Percentiles rank a stretch among this genome's conserved stretches.
phyloP scores from a whole-genome alignment of 2,888 invertebrate genomes.

The Erebia ligea region DNA sequence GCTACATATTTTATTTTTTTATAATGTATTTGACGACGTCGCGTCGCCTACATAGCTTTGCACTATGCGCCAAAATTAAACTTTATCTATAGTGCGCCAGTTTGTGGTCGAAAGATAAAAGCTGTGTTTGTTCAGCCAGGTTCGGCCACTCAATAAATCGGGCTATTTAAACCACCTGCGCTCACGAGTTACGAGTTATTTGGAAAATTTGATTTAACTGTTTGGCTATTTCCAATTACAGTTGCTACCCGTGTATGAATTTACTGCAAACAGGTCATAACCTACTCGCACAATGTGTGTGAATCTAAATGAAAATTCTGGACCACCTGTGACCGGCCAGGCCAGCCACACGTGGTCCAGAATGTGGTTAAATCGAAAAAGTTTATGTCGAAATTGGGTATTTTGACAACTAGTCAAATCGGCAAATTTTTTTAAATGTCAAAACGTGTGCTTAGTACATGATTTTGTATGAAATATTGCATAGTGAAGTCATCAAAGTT shows the following conservation, averaged over 20 bases:
- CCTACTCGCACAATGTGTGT: too few species aligned
- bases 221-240: slow-evolving; percentile 9
- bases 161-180: slow-evolving; percentile 32
- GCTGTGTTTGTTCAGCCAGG: slow-evolving; percentile 24
- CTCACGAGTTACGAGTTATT: slow-evolving; percentile 28
- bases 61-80: slow-evolving; percentile 20
- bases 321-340: too few species aligned
- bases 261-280: background rate
- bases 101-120: slow-evolving; percentile 23
- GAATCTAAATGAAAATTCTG: too few species aligned
- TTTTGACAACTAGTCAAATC: too few species aligned
- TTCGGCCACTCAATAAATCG: slow-evolving; percentile 29
- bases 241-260: background rate
- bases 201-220: slow-evolving; percentile 10
- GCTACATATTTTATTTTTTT: background rate
- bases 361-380: too few species aligned
- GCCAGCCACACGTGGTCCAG: too few species aligned
- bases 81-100: slow-evolving; percentile 12
- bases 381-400: too few species aligned
- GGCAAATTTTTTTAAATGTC: too few species aligned
- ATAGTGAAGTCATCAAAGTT: too few species aligned
- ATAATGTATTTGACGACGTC: slow-evolving; percentile 1
- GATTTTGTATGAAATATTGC: too few species aligned
- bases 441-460: too few species aligned
- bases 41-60: slow-evolving; percentile 17